A percentile compares a stretch with the other conserved stretches of the same genome.
These are phyloP conservation scores for Staurois parvus DNA, from an alignment of 2,797 vertebrate genomes.

Conservation along the genomic window DNA sequence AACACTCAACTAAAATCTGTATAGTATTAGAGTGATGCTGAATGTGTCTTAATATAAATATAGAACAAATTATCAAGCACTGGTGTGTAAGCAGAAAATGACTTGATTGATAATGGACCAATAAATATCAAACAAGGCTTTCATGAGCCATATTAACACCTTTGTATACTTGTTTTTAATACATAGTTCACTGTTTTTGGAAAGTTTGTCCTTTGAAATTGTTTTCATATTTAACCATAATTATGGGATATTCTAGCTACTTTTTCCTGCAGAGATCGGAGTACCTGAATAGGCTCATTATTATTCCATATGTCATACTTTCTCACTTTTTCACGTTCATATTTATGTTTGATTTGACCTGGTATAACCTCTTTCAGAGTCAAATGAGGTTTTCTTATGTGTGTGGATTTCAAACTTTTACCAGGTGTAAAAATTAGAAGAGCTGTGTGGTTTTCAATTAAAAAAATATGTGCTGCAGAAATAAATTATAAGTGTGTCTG, in stretches of 20 bases:
- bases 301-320: slow-evolving; percentile 5
- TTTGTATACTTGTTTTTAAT: neutral
- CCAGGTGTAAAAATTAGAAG: neutral
- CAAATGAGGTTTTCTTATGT: slow-evolving; percentile 18
- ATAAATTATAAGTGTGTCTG: no score
- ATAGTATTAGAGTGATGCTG: no score
- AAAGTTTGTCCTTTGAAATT: slow-evolving; percentile 64
- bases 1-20: no score
- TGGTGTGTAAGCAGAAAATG: neutral
- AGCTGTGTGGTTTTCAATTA: no score
- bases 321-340: slow-evolving; percentile 46
- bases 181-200: slow-evolving; percentile 58
- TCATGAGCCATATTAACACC: neutral
- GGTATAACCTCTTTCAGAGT: slow-evolving; percentile 20
- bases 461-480: no score
- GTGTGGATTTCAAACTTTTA: neutral
- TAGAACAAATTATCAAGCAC: neutral
- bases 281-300: slow-evolving; percentile 42
- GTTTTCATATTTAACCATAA: slow-evolving; percentile 65
- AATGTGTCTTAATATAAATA: no score
- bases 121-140: neutral
- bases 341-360: slow-evolving; percentile 52
- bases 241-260: slow-evolving; percentile 62
- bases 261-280: neutral
- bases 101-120: neutral